Evolutionary conservation across 1,140 invertebrate genomes (phyloP).

Genomic region (Prorops nasuta): DNA sequence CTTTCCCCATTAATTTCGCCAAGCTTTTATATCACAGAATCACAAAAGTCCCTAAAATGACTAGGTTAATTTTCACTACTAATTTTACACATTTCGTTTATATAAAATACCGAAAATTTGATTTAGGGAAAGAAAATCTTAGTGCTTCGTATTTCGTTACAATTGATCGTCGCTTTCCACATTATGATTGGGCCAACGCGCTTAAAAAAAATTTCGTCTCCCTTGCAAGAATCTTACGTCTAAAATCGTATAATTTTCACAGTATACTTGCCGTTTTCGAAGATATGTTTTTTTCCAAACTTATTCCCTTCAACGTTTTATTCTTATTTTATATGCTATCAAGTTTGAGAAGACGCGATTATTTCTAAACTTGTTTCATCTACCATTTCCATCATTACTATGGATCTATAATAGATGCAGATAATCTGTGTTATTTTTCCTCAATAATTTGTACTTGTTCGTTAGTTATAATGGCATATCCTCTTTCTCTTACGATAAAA

Average conservation of each 20-base stretch:
- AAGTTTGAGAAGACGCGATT: slow-evolving; percentile 18
- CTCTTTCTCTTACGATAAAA: slow-evolving; percentile 37
- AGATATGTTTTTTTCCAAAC: slow-evolving; percentile 36
- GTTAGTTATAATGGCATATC: slow-evolving; percentile 54
- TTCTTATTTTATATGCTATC: neutral
- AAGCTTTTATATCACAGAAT: slow-evolving; percentile 51
- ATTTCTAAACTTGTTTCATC: slow-evolving; percentile 24
- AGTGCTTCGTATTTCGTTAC: slow-evolving; percentile 1
- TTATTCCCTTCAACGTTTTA: slow-evolving; percentile 13
- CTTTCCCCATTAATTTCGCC: slow-evolving; percentile 29
- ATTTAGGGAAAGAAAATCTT: slow-evolving; percentile 10
- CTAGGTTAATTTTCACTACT: slow-evolving; percentile 51
- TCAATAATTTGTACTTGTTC: slow-evolving; percentile 57
- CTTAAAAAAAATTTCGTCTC: slow-evolving; percentile 15
- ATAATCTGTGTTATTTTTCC: slow-evolving; percentile 32
- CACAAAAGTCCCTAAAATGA: slow-evolving; percentile 52
- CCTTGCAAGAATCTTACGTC: slow-evolving; percentile 35
- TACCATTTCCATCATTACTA: slow-evolving; percentile 17
- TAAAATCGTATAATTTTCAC: slow-evolving; percentile 52
- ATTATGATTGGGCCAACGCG: slow-evolving; percentile 31
- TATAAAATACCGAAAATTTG: neutral
- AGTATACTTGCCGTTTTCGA: slow-evolving; percentile 49
- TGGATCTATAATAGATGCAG: slow-evolving; percentile 43
- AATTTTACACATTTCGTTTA: neutral
- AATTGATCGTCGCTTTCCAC: slow-evolving; percentile 23